Evolutionary conservation across 2,113 vertebrate species (phyloP).

Genomic region (Pluvianellus socialis): DNA sequence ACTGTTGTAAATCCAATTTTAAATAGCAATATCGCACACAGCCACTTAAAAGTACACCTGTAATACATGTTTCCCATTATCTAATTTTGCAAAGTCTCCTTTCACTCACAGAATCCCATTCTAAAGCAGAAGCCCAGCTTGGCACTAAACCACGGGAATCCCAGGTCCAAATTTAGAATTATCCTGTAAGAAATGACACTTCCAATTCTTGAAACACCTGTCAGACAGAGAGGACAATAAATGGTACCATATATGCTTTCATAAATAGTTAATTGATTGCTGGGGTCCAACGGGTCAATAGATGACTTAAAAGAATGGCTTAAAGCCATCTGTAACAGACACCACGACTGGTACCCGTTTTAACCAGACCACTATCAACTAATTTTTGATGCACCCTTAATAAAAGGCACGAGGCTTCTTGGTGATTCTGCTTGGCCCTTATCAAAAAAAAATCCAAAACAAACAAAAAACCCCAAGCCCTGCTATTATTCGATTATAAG

Average conservation of each 20-base stretch:
- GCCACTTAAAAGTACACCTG: not conserved
- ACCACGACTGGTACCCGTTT: not conserved
- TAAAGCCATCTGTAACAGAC: not conserved
- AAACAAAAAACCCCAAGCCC: not conserved
- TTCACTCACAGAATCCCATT: not conserved
- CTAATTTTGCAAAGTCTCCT: not conserved
- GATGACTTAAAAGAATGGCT: not conserved
- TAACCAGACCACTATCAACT: not conserved
- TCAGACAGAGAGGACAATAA: not conserved
- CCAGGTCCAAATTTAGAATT: not conserved
- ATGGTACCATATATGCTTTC: not conserved
- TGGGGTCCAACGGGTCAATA: not conserved
- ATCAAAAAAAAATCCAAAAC: not conserved
- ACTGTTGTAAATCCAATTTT: not conserved
- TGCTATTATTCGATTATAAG: not conserved
- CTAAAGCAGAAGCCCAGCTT: not conserved
- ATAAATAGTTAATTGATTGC: slow-evolving; percentile 8
- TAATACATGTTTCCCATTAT: not conserved
- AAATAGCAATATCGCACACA: not conserved
- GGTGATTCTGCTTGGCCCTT: not conserved
- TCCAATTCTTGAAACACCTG: not conserved
- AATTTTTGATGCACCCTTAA: not conserved
- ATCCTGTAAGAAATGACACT: not conserved
- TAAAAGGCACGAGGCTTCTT: not conserved
- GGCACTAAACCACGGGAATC: not conserved